Evolutionary conservation across 1,140 invertebrate species (phyloP).

Genomic region (Drosophila azteca): DNA sequence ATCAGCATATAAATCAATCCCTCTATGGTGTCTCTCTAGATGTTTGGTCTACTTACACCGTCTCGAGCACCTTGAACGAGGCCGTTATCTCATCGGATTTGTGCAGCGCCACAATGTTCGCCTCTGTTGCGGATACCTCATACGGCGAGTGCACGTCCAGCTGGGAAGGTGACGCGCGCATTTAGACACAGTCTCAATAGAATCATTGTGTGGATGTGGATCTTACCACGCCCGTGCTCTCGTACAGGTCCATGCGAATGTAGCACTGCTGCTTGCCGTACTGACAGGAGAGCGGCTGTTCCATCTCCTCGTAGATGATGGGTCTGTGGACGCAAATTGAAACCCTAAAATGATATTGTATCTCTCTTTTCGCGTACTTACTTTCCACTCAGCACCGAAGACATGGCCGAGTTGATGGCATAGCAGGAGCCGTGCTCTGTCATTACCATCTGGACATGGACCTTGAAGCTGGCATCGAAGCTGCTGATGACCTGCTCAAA

Average conservation of each 20-base stretch:
- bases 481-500: constrained; percentile 84
- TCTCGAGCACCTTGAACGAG: constrained; percentile 78
- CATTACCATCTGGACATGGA: constrained; percentile 84
- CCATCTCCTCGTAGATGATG: constrained; percentile 53
- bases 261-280: constrained; percentile 81
- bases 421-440: constrained; percentile 88
- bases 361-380: constrained; percentile 28
- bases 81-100: constrained; percentile 81
- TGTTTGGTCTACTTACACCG: constrained; percentile 66
- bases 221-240: constrained; percentile 71
- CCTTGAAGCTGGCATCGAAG: constrained; percentile 76
- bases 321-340: constrained; percentile 19
- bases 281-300: constrained; percentile 66
- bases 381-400: constrained; percentile 64
- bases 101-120: constrained; percentile 63
- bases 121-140: constrained; percentile 75
- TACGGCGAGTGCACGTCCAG: constrained; percentile 79
- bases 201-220: not conserved
- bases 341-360: not conserved
- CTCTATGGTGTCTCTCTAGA: not conserved
- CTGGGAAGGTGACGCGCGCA: constrained; percentile 38
- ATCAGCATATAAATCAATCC: constrained; percentile 14
- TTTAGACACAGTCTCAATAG: not conserved
- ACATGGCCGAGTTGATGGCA: constrained; percentile 86
- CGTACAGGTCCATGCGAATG: constrained; percentile 78